A percentile compares a stretch with the other conserved stretches of the same genome.
phyloP scores from a whole-genome alignment of 2,113 vertebrate species.

The Spizaetus ornatus region DNA sequence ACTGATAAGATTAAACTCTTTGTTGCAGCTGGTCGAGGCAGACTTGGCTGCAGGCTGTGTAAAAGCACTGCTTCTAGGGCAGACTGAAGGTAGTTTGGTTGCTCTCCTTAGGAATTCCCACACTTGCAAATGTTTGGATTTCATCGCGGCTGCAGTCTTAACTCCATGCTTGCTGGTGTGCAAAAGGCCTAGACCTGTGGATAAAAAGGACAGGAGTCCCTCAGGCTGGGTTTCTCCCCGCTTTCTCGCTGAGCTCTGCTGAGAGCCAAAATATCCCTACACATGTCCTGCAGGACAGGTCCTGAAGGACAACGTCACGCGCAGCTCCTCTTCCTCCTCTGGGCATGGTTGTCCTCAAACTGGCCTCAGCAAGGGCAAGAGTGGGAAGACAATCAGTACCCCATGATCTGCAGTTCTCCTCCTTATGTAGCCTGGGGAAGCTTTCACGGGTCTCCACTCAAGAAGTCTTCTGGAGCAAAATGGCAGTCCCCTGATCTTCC shows the following conservation, averaged over 20 bases:
- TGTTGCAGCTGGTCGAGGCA: slow-evolving; percentile 19
- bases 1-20: slow-evolving; percentile 68
- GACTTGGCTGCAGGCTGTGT: neutral
- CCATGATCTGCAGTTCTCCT: neutral
- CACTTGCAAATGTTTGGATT: slow-evolving; percentile 59
- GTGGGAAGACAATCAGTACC: neutral
- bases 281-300: neutral
- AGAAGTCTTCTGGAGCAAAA: neutral
- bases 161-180: neutral
- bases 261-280: neutral
- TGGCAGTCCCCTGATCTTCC: neutral
- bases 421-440: neutral
- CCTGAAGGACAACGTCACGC: neutral
- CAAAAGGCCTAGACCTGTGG: neutral
- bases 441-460: neutral
- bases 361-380: neutral
- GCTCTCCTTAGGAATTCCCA: slow-evolving; percentile 51
- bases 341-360: neutral
- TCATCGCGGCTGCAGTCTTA: slow-evolving; percentile 1
- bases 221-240: fast-evolving
- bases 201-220: neutral
- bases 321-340: neutral
- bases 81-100: slow-evolving; percentile 23
- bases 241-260: neutral
- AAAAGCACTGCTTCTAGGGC: neutral